Base-by-base conservation (phyloP, 2,888 invertebrate genomes). In the Sycophila texana region DNA sequence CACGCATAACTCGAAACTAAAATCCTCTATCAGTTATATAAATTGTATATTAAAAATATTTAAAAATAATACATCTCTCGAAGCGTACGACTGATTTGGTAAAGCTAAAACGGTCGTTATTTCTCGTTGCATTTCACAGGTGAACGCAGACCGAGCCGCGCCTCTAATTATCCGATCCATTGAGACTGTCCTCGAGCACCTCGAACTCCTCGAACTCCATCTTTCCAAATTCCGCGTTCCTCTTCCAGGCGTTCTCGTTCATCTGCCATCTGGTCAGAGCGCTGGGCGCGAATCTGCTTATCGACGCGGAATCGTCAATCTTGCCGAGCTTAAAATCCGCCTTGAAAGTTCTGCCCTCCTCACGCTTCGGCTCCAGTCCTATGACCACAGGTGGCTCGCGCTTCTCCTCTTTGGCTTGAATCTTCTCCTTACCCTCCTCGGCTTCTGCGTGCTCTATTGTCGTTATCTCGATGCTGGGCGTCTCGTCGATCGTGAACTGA, bases 191-290 rank as follows among this genome's bases (percentile, higher is more conserved):
- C 81, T 93, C 94, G 87, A 94, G 92, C 73, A 95, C 93, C 91
- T 95, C 94, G 84, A 95, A 95, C 85, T 95, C 95, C 90, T 96
- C 96, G 85, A 96, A 96, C 84, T 96, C 96, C 94, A 96, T 96
- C 85, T 96, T 96, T 61, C 95, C 95, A 84, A 94, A 94, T 88
- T 95, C 94, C 83, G 93, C 93, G 14, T 92, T 91, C 82, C 91
- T 91, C 83, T 93, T 94, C 86, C 92, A 92, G 86, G 93, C 92
- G 78, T 92, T 92, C 80, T 87, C 91, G 88, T 88, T 91, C 84
- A 88, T 89, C 86, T 90, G 90, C 88, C 90, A 90, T 81, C 85
- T 87, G 12, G 83, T 87, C 20, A 89, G 83, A 1, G 87, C 89
- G 72, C 87, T 89, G 10, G 80, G 82, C 4, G 84, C 81, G 63